A percentile compares a stretch with the other conserved stretches of the same genome.
Evolutionary conservation across 2,888 invertebrate genomes (phyloP).

Genomic region (Tipula lateralis): DNA sequence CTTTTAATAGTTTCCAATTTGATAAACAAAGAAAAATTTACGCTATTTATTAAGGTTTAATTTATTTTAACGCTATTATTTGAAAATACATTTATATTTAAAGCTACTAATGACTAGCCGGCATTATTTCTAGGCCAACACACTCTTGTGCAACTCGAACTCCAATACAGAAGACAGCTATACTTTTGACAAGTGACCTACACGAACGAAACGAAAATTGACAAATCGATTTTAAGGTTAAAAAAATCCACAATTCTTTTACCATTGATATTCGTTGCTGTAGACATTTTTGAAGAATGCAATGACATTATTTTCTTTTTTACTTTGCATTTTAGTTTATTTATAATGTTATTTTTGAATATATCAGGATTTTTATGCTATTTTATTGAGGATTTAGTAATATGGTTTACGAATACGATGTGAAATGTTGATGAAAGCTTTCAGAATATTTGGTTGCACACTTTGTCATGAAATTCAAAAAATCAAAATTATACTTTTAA

Average conservation of each 20-base stretch:
- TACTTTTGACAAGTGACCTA: slow-evolving; percentile 77
- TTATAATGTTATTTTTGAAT: background rate
- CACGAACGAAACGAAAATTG: slow-evolving; percentile 30
- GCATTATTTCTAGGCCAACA: slow-evolving; percentile 68
- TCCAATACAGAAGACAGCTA: slow-evolving; percentile 71
- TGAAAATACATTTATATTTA: background rate
- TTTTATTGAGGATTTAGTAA: no score
- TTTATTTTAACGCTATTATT: background rate
- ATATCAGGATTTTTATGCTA: no score
- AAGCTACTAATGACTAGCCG: slow-evolving; percentile 38
- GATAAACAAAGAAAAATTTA: background rate
- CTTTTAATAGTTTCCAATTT: background rate
- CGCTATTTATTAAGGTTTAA: background rate
- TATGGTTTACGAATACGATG: no score
- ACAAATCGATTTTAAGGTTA: slow-evolving; percentile 31
- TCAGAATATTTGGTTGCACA: no score
- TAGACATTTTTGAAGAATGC: slow-evolving; percentile 61
- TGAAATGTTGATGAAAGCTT: no score
- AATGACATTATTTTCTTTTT: slow-evolving; percentile 46
- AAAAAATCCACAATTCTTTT: slow-evolving; percentile 43
- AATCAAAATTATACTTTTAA: background rate
- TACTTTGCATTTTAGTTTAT: slow-evolving; percentile 2
- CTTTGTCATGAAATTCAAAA: no score
- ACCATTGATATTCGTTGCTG: slow-evolving; percentile 75
- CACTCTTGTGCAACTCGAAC: slow-evolving; percentile 74